Evolutionary conservation across 2,797 vertebrate species (phyloP).

Genomic region (Manis pentadactyla): DNA sequence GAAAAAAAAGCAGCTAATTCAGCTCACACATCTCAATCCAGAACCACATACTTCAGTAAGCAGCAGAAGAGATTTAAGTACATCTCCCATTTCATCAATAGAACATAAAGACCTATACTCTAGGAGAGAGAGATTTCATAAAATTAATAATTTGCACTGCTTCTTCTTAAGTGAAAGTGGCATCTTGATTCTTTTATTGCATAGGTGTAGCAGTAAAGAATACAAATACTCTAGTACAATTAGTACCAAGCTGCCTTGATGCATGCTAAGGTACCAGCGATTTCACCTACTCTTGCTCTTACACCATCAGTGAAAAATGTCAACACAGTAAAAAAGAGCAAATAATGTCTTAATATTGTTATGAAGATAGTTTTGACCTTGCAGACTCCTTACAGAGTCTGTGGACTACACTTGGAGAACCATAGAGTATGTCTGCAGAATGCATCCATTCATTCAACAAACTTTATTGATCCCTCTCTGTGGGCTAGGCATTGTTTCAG

Average conservation of each 20-base stretch:
- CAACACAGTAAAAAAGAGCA: not conserved
- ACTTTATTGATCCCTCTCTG: not conserved
- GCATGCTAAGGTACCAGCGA: not conserved
- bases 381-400: not conserved
- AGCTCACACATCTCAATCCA: not conserved
- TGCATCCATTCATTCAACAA: not conserved
- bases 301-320: not conserved
- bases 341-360: not conserved
- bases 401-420: not conserved
- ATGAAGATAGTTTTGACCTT: constrained; percentile 16
- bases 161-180: not conserved
- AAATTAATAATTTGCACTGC: not conserved
- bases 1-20: not conserved
- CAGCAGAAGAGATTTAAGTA: not conserved
- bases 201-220: not conserved
- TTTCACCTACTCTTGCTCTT: not conserved
- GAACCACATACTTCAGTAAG: not conserved
- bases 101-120: not conserved
- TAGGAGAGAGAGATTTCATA: not conserved
- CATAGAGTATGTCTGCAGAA: not conserved
- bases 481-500: not conserved
- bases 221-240: not conserved
- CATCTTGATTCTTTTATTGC: not conserved
- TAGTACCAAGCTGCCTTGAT: not conserved
- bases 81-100: not conserved